Percentiles rank a stretch among this genome's conserved stretches.
These are phyloP conservation scores for Brenthis daphne DNA, from an alignment of 2,888 invertebrate genomes.

Conservation along the genomic window DNA sequence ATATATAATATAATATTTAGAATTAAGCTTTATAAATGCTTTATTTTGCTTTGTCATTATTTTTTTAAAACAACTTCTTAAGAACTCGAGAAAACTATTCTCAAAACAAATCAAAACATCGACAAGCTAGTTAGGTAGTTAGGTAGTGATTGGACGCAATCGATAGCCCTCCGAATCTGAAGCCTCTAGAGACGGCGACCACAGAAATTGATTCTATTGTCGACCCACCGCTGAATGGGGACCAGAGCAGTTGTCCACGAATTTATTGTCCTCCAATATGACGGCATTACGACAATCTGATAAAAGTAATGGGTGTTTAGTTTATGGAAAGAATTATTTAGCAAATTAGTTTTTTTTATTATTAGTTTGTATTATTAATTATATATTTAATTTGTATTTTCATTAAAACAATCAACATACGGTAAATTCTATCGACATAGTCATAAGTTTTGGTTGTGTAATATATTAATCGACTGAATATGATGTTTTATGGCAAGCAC, in stretches of 20 bases:
- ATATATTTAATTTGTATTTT: too few species aligned
- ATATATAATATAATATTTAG: too few species aligned
- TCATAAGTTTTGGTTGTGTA: too few species aligned
- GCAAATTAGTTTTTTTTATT: too few species aligned
- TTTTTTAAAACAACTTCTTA: too few species aligned
- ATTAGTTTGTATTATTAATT: too few species aligned
- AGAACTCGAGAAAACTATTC: neutral
- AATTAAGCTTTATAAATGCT: too few species aligned
- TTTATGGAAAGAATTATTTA: neutral
- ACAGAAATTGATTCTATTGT: constrained; percentile 37
- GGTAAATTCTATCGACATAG: too few species aligned
- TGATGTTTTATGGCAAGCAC: too few species aligned
- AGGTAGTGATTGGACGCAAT: constrained; percentile 31
- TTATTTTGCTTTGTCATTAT: too few species aligned
- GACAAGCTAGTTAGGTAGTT: constrained; percentile 21
- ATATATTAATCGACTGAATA: too few species aligned
- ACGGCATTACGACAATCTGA: constrained; percentile 19
- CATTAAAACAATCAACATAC: too few species aligned
- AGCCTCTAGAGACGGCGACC: constrained; percentile 30
- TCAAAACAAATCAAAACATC: constrained; percentile 13
- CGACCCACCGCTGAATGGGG: constrained; percentile 29
- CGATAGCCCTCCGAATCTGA: constrained; percentile 31
- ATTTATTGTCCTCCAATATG: constrained; percentile 29
- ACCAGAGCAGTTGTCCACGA: constrained; percentile 18
- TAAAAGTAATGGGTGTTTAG: constrained; percentile 9